These are phyloP conservation scores for Intellagama lesueurii DNA, from an alignment of 2,797 vertebrate species.

Conservation along the genomic window DNA sequence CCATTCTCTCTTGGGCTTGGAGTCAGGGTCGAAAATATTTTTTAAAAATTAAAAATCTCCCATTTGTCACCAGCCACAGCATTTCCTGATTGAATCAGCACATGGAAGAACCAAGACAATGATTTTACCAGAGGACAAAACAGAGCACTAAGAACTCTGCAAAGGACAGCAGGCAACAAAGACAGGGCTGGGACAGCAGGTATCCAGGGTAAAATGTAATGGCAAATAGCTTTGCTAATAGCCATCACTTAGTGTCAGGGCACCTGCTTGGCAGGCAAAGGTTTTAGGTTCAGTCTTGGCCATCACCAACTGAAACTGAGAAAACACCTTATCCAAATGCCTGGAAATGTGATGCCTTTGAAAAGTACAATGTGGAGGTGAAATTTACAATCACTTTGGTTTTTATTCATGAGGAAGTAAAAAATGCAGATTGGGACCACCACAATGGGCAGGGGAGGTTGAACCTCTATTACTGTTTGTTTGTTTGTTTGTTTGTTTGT, in stretches of 20 bases:
- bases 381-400: background rate
- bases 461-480: background rate
- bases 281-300: background rate
- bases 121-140: background rate
- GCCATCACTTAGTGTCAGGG: background rate
- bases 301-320: background rate
- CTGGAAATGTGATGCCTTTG: background rate
- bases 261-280: no score
- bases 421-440: background rate
- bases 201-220: no score
- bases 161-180: background rate
- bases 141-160: background rate
- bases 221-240: background rate
- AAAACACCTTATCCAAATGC: background rate
- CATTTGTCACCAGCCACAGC: conserved; percentile 8
- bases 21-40: conserved; percentile 7
- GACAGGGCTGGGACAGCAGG: background rate
- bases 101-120: background rate
- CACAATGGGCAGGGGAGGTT: background rate
- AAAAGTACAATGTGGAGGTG: background rate
- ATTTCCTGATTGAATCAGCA: conserved; percentile 15
- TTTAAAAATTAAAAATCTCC: background rate
- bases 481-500: no score
- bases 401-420: background rate
- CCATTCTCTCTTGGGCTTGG: background rate